These are phyloP conservation scores for Atta colombica DNA, from an alignment of 1,140 invertebrate genomes.

Conservation along the genomic window DNA sequence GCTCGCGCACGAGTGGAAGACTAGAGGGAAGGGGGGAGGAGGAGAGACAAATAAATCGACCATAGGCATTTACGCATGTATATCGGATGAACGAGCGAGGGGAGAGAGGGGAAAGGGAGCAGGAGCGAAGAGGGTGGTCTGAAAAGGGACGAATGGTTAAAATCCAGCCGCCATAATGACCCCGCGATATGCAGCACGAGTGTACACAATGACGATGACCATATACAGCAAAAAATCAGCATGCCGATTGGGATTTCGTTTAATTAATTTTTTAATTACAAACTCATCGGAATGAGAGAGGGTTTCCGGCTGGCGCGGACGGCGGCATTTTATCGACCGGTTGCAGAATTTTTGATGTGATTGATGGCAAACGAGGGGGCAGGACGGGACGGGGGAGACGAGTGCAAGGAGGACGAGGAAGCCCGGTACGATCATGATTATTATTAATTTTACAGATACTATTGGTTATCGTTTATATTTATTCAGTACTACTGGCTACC, in stretches of 20 bases:
- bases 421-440: slow-evolving; percentile 68
- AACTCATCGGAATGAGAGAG: slow-evolving; percentile 75
- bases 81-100: slow-evolving; percentile 55
- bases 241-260: slow-evolving; percentile 79
- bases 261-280: slow-evolving; percentile 82
- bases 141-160: slow-evolving; percentile 68
- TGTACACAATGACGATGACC: slow-evolving; percentile 74
- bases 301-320: slow-evolving; percentile 46
- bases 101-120: background rate
- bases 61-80: slow-evolving; percentile 73
- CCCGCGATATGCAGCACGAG: slow-evolving; percentile 64
- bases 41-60: slow-evolving; percentile 68
- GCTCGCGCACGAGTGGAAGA: no score
- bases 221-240: slow-evolving; percentile 78
- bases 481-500: slow-evolving; percentile 70
- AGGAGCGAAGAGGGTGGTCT: slow-evolving; percentile 26
- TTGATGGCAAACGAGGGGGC: slow-evolving; percentile 64
- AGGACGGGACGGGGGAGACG: slow-evolving; percentile 23
- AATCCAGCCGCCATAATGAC: slow-evolving; percentile 75
- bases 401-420: slow-evolving; percentile 64
- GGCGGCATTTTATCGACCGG: slow-evolving; percentile 67
- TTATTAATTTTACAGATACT: slow-evolving; percentile 77
- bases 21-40: no score
- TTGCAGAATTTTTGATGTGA: slow-evolving; percentile 73
- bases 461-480: slow-evolving; percentile 77